These are phyloP conservation scores for Mus minutoides DNA, from an alignment of 2,797 vertebrate genomes.

Conservation along the genomic window DNA sequence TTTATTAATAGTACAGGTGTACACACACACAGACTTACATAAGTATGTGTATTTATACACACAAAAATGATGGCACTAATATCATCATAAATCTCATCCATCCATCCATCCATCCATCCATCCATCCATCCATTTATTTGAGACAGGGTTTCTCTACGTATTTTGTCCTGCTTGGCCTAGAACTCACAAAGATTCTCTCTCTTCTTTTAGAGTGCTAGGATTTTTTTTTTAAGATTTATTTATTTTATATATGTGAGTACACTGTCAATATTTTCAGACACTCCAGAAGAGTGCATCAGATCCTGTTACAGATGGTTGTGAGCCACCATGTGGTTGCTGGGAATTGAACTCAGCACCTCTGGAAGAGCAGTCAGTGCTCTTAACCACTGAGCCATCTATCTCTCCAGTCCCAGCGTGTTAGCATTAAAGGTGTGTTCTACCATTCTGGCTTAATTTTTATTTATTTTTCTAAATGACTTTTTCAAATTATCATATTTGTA, in stretches of 20 bases:
- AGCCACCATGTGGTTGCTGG: not conserved
- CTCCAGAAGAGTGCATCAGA: not conserved
- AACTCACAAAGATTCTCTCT: not conserved
- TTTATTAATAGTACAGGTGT: slow-evolving; percentile 13
- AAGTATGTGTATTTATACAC: not conserved
- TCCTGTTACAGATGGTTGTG: not conserved
- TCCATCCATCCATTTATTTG: not conserved
- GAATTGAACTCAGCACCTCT: not conserved
- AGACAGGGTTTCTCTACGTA: not conserved
- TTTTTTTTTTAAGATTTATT: not conserved
- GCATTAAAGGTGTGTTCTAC: not conserved
- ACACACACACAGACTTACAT: not conserved
- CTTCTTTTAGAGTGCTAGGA: not conserved
- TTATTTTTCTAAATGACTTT: not conserved
- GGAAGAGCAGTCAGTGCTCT: not conserved
- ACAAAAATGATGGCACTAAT: not conserved
- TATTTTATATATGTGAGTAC: not conserved
- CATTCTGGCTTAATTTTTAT: not conserved
- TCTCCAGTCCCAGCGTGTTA: not conserved
- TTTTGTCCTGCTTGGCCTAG: not conserved
- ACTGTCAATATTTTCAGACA: not conserved
- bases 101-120: not conserved
- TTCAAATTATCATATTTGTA: not conserved
- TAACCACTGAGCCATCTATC: not conserved
- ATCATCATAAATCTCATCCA: not conserved